These are phyloP conservation scores for Euborellia annulipes DNA, from an alignment of 1,140 invertebrate genomes.

Conservation along the genomic window DNA sequence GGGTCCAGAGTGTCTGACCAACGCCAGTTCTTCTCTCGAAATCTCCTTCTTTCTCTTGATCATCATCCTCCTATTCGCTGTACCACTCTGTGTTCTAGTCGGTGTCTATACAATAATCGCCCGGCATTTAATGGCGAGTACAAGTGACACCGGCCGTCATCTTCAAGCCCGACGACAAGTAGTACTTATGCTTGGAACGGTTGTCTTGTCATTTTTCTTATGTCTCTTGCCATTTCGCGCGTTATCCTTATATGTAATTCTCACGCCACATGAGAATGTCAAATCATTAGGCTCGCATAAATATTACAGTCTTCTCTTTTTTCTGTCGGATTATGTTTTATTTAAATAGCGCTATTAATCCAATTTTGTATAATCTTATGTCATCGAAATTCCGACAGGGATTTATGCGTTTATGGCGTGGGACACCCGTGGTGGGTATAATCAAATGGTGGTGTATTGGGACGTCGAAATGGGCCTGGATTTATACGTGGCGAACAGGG, in stretches of 20 bases:
- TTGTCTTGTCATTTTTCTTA: slow-evolving; percentile 72
- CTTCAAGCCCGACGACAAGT: slow-evolving; percentile 32
- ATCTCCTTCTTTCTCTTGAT: slow-evolving; percentile 54
- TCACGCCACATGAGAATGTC: slow-evolving; percentile 41
- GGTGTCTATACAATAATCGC: slow-evolving; percentile 62
- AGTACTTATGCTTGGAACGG: slow-evolving; percentile 64
- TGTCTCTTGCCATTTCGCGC: slow-evolving; percentile 72
- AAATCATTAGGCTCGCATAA: slow-evolving; percentile 45
- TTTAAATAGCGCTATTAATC: slow-evolving; percentile 70
- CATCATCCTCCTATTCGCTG: slow-evolving; percentile 55
- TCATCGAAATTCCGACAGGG: slow-evolving; percentile 68
- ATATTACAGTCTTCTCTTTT: slow-evolving; percentile 66
- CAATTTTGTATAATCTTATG: slow-evolving; percentile 70
- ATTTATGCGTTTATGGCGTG: slow-evolving; percentile 46
- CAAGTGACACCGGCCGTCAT: slow-evolving; percentile 32
- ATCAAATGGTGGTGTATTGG: background rate
- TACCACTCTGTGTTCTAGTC: slow-evolving; percentile 57
- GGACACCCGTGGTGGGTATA: slow-evolving; percentile 24
- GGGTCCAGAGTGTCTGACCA: slow-evolving; percentile 45
- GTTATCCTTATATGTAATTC: slow-evolving; percentile 63
- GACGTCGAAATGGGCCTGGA: too few species aligned
- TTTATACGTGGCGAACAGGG: too few species aligned
- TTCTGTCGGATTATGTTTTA: slow-evolving; percentile 74
- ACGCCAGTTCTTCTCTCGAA: slow-evolving; percentile 46
- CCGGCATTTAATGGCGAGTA: slow-evolving; percentile 51